Base-by-base conservation (phyloP, 2,113 vertebrate genomes). In the Arenaria interpres region DNA sequence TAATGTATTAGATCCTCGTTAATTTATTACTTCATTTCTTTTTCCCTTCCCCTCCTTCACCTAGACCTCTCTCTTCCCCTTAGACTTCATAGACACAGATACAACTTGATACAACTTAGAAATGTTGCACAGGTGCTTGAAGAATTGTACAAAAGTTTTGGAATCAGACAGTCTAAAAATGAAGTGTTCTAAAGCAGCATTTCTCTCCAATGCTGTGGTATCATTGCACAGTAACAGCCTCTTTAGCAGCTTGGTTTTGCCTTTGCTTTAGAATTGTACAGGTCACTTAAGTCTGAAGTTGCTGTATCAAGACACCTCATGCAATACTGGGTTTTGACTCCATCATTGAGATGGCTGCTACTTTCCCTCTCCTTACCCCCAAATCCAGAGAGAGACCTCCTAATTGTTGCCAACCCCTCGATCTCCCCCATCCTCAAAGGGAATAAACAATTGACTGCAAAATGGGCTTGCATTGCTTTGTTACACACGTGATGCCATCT, bases 401-500 rank as follows among this genome's bases (percentile, higher is more conserved):
- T 39, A 33, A 22, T n/a, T 18, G 37, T 51, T 46, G 13, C 37
- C 3, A 1, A 25, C 45, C 45, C 14, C 46, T 62, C 12, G 9
- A 12, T 75, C 22, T 76, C 39, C 39, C 28, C 53, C 33, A 21
- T 25, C 51, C 51, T 32, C 67, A 39, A 73, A 53, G 12, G 33
- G 10, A 35, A 25, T 21, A 25, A 53, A 46, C 39, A 80, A 41
- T 2, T 22, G 18, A 22, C 39, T 39, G n/a, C n/a, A 21, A 23
- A 80, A 74, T 10, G 54, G 30, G 53, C 35, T 74, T 10, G 19
- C 37, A 4, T 60, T 39, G 54, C 67, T 54, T 67, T 41, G 45
- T 46, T n/a, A 22, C 2, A 2, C 39, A 12, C 17, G 1, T 8
- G 25, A 39, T 4, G 9, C 37, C 16, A 1, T 67, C 66, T 39